phyloP scores from a whole-genome alignment of 2,888 invertebrate genomes.

The Craniophora ligustri region DNA sequence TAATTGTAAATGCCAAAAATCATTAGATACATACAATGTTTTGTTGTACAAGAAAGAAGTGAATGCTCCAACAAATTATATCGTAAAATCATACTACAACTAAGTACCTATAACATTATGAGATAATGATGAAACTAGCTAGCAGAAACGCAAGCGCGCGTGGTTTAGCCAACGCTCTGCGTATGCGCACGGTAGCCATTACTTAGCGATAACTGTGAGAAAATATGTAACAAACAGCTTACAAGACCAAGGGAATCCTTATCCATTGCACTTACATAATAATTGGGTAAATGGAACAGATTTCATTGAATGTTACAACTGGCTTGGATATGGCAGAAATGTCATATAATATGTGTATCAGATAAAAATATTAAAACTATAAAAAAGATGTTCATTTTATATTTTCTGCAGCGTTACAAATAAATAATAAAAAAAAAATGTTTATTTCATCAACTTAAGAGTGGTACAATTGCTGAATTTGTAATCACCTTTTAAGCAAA shows the following conservation, averaged over 20 bases:
- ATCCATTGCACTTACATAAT: slow-evolving; percentile 27
- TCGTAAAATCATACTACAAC: background rate
- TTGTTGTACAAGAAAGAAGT: too few relatives aligned
- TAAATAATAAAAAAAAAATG: too few relatives aligned
- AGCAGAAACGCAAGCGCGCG: slow-evolving; percentile 23
- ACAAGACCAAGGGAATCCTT: slow-evolving; percentile 32
- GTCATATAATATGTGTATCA: background rate
- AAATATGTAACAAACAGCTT: slow-evolving; percentile 53
- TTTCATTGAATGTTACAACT: slow-evolving; percentile 16
- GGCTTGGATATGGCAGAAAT: slow-evolving; percentile 1
- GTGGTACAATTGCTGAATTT: too few relatives aligned
- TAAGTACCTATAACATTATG: background rate
- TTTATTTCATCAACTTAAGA: too few relatives aligned
- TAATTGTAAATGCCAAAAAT: background rate
- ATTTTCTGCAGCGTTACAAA: too few relatives aligned
- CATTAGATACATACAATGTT: too few relatives aligned
- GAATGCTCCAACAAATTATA: background rate
- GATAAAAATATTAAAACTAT: background rate
- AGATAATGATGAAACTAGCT: slow-evolving; percentile 33
- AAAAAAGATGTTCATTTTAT: background rate
- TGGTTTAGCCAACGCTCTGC: slow-evolving; percentile 29
- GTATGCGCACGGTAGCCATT: slow-evolving; percentile 41
- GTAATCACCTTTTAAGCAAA: too few relatives aligned
- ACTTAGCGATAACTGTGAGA: slow-evolving; percentile 54
- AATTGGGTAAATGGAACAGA: slow-evolving; percentile 27